phyloP scores from a whole-genome alignment of 1,140 invertebrate species.

The Cecropterus lyciades region DNA sequence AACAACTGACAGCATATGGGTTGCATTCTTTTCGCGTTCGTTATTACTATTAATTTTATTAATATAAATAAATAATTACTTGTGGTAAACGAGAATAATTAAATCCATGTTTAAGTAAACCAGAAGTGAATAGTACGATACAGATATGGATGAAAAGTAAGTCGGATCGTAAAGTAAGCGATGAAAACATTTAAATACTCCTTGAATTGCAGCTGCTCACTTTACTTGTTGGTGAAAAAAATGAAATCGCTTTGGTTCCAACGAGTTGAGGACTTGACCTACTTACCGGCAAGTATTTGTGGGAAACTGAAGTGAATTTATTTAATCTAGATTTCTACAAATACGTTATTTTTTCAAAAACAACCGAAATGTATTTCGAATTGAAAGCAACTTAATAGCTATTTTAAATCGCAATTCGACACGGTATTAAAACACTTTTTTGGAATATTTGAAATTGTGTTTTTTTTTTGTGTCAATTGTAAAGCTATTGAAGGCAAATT shows the following conservation, averaged over 20 bases:
- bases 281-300: constrained; percentile 11
- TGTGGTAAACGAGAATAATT: too few relatives aligned
- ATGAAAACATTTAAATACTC: constrained; percentile 19
- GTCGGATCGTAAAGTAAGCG: constrained; percentile 5
- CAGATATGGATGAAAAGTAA: neutral
- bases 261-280: neutral
- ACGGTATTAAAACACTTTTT: constrained; percentile 4
- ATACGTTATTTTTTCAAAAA: neutral
- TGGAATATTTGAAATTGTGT: constrained; percentile 13
- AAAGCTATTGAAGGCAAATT: too few relatives aligned
- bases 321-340: neutral
- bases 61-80: too few relatives aligned
- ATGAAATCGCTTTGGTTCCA: constrained; percentile 12
- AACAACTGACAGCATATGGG: too few relatives aligned
- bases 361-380: neutral
- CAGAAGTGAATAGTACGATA: neutral
- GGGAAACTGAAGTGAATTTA: constrained; percentile 10
- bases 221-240: constrained; percentile 21
- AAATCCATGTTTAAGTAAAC: too few relatives aligned
- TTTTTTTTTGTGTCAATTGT: too few relatives aligned
- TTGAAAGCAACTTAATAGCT: neutral
- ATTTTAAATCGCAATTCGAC: neutral
- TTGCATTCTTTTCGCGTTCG: too few relatives aligned
- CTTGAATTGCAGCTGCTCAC: constrained; percentile 4
- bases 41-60: too few relatives aligned